A percentile compares a stretch with the other conserved stretches of the same genome.
These are phyloP conservation scores for Phenganax subtilis DNA, from an alignment of 92 coral and sea anemone genomes.

Conservation along the genomic window DNA sequence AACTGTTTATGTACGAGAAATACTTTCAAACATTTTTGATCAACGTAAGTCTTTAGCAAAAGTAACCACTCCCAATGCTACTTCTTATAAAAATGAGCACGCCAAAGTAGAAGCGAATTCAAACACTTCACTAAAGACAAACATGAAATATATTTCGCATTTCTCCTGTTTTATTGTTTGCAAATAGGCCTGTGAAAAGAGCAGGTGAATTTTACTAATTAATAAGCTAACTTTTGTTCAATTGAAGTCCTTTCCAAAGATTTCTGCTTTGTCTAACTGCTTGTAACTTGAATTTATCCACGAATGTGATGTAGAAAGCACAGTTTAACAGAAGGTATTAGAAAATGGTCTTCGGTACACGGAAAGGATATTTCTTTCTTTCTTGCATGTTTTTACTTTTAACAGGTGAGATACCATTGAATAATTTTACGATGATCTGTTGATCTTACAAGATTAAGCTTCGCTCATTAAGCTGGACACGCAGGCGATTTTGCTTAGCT, in stretches of 20 bases:
- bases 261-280: slow-evolving; percentile 19
- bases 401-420: slow-evolving; percentile 18
- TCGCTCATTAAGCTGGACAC: not conserved
- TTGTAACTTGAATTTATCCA: not conserved
- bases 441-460: slow-evolving; percentile 4
- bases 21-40: not conserved
- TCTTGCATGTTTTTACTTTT: slow-evolving; percentile 7
- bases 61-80: not conserved
- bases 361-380: not conserved
- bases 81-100: not conserved
- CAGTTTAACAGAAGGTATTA: not conserved
- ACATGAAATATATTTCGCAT: not conserved
- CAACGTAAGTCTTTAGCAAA: not conserved
- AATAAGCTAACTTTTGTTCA: slow-evolving; percentile 26
- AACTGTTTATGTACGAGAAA: slow-evolving; percentile 14
- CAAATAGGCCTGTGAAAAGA: slow-evolving; percentile 29
- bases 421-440: not conserved
- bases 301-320: slow-evolving; percentile 30
- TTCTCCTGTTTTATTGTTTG: slow-evolving; percentile 21
- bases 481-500: too few relatives aligned
- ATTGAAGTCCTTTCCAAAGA: not conserved
- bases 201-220: slow-evolving; percentile 30
- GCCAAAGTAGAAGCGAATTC: not conserved
- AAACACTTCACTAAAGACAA: not conserved
- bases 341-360: slow-evolving; percentile 2